Conservation (phyloP, 1,140 invertebrate genomes). For the Aphelinus atriplicis region DNA sequence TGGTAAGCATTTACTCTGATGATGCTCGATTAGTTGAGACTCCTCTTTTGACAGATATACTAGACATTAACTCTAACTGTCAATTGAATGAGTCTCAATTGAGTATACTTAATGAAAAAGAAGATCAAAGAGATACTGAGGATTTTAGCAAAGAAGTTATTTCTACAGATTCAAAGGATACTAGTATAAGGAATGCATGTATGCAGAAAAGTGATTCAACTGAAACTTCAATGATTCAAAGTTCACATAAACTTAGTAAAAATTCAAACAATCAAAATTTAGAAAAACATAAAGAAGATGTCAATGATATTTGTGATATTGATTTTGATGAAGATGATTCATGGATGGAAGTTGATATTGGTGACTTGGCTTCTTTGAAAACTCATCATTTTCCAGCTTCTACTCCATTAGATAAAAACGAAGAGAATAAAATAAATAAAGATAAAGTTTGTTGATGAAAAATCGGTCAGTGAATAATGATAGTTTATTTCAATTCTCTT, state of each 20-base stretch:
- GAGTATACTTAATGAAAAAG: neutral
- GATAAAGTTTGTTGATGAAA: no score
- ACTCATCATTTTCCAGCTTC: slow-evolving; percentile 20
- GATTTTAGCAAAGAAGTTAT: neutral
- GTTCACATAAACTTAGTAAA: neutral
- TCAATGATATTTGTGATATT: slow-evolving; percentile 26
- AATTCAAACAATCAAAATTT: neutral
- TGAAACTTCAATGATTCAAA: no score
- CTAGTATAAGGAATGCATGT: neutral
- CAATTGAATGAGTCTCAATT: slow-evolving; percentile 8
- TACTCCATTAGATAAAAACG: neutral
- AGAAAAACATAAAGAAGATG: slow-evolving; percentile 1
- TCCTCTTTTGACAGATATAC: slow-evolving; percentile 37
- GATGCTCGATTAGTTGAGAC: slow-evolving; percentile 50
- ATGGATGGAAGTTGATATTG: slow-evolving; percentile 2
- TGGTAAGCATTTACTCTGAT: slow-evolving; percentile 56
- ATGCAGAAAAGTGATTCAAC: neutral
- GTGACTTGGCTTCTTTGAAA: slow-evolving; percentile 10
- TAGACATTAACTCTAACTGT: slow-evolving; percentile 25
- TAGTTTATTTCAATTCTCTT: no score
- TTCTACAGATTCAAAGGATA: neutral
- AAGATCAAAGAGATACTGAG: neutral
- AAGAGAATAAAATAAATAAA: slow-evolving; percentile 6
- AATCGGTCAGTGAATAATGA: no score
- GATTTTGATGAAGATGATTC: slow-evolving; percentile 13